Evolutionary conservation across 1,140 invertebrate genomes (phyloP).

Genomic region (Leptopilina boulardi): DNA sequence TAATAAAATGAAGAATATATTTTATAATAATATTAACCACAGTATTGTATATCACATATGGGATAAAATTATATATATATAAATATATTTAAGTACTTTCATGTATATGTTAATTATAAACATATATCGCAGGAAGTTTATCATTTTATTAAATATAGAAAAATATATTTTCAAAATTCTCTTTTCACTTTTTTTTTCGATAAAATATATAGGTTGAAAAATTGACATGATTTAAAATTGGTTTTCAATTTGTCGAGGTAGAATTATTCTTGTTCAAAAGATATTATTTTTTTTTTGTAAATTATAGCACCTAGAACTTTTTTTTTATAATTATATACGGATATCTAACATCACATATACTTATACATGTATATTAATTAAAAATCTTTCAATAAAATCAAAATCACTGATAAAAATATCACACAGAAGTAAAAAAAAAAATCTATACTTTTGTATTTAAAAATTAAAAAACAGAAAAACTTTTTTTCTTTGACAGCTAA

Average conservation of each 20-base stretch:
- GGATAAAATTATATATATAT: no score
- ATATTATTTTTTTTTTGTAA: neutral
- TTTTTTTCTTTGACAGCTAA: neutral
- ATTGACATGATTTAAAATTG: neutral
- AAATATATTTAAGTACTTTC: no score
- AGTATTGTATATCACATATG: neutral
- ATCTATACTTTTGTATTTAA: neutral
- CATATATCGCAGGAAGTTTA: neutral
- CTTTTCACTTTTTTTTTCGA: neutral
- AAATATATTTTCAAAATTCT: constrained; percentile 26
- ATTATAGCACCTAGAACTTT: neutral
- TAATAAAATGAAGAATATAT: no score
- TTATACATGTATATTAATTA: neutral
- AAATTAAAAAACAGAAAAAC: no score
- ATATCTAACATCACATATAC: neutral
- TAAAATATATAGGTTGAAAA: neutral
- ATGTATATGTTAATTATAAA: no score
- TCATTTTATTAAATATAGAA: constrained; percentile 18
- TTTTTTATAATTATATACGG: neutral
- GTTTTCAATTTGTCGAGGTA: neutral
- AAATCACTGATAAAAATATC: neutral
- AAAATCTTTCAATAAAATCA: neutral
- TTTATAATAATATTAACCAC: no score
- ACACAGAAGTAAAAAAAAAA: neutral
- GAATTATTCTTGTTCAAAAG: neutral